A percentile compares a stretch with the other conserved stretches of the same genome.
Conservation (phyloP, 2,888 invertebrate genomes). For the Ypsolopha sequella region DNA sequence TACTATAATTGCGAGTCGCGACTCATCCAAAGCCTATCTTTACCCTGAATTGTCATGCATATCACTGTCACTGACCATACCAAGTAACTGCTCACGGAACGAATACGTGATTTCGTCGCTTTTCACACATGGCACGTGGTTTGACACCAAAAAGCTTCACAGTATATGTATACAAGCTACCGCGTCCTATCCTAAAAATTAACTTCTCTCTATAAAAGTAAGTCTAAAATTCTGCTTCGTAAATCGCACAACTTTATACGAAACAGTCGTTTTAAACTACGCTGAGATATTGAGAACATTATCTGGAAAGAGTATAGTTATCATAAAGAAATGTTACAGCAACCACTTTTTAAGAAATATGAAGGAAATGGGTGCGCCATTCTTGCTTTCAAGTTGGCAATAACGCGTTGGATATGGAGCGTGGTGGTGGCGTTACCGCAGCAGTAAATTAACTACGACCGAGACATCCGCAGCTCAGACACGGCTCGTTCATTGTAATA, state of each 20-base stretch:
- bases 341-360: conserved; percentile 56
- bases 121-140: not conserved
- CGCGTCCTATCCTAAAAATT: not conserved
- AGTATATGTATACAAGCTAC: not conserved
- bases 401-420: conserved; percentile 63
- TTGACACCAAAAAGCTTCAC: not conserved
- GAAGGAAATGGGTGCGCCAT: conserved; percentile 60
- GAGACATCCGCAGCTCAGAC: conserved; percentile 30
- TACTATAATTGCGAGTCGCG: too few relatives aligned
- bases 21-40: too few relatives aligned
- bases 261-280: not conserved
- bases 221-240: too few relatives aligned
- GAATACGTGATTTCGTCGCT: not conserved
- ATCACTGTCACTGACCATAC: not conserved
- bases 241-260: not conserved
- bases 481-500: conserved; percentile 39
- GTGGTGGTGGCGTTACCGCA: conserved; percentile 62
- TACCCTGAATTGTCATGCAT: conserved; percentile 12
- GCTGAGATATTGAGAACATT: not conserved
- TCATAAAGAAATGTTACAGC: conserved; percentile 31
- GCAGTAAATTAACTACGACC: conserved; percentile 58
- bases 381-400: conserved; percentile 67
- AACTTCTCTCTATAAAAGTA: too few relatives aligned
- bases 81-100: not conserved
- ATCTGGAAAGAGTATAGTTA: not conserved